Evolutionary conservation across 2,113 vertebrate genomes (phyloP), one percentile per base, ranked within the genome.

Genomic region (Ceratotherium simum): DNA sequence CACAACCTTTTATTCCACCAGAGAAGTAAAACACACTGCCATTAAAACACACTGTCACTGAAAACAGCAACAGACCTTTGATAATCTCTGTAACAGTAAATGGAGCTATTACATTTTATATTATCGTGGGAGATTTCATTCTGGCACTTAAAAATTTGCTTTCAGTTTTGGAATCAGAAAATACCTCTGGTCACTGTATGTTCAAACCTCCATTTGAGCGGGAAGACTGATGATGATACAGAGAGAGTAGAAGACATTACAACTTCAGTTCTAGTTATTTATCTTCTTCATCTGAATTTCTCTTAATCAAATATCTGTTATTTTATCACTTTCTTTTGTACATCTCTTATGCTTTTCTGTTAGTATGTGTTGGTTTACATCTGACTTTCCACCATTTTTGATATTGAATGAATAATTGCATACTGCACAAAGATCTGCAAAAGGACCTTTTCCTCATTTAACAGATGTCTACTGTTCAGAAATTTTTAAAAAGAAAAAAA

Each of bases 121-220:
- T 89, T 18, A 36, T 65, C 72, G 78, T 69, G 46, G 25, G 48
- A 70, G 62, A 94, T 67, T 90, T 95, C 42, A 23, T 65, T 31
- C 62, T 51, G 67, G 48, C 39, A 51, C 62, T 96, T 95, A 56
- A 88, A 89, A 67, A 78, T 39, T 62, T 48, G 39, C 73, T 94
- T 96, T 86, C 29, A n/a, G n/a, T 86, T 96, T 86, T 76, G 69
- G 39, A 72, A 90, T 81, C 3, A 60, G 78, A 79, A 95, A 95
- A 79, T 85, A 80, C 39, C 86, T 86, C 48, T 23, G n/a, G 16
- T 60, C 86, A 84, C 8, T 60, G 48, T 72, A 29, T 14, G 6
- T 85, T 79, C 79, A 62, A 14, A 70, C 21, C 42, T 17, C 83
- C 84, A 54, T 78, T 48, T 90, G 83, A 67, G 79, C 42, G 29